Conservation (phyloP, 2,888 invertebrate species). For the Ornithoptera priamus region DNA sequence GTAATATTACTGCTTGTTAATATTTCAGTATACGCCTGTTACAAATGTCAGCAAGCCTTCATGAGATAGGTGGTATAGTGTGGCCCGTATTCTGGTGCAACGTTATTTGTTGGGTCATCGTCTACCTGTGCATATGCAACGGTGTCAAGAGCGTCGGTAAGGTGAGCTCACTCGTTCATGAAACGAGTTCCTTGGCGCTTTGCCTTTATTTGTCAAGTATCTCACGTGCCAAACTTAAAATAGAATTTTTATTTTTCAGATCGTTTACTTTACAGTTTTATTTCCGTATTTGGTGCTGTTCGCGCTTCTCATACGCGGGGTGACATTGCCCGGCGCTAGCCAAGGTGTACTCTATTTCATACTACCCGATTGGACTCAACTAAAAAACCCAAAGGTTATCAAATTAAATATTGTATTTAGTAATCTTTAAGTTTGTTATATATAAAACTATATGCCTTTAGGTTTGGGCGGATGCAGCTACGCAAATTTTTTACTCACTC, state of each 20-base stretch:
- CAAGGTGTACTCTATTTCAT: conserved; percentile 88
- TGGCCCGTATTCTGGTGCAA: conserved; percentile 90
- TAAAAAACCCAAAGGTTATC: conserved; percentile 85
- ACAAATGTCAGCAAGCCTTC: conserved; percentile 86
- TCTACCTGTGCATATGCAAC: conserved; percentile 91
- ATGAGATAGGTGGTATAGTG: conserved; percentile 87
- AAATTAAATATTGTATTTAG: not conserved
- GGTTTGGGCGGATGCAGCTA: conserved; percentile 96
- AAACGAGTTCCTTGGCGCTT: conserved; percentile 44
- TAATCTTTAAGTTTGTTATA: not conserved
- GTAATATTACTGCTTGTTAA: not conserved
- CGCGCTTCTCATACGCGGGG: conserved; percentile 86
- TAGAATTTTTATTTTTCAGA: conserved; percentile 55
- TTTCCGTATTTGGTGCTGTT: conserved; percentile 89
- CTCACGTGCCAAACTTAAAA: conserved; percentile 33
- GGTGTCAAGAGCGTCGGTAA: conserved; percentile 94
- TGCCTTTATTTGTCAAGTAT: conserved; percentile 42
- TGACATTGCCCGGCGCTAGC: conserved; percentile 89
- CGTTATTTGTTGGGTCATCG: conserved; percentile 87
- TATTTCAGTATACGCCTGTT: conserved; percentile 87
- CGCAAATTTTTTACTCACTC: conserved; percentile 95
- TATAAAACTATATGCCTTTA: conserved; percentile 46
- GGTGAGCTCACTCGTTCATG: conserved; percentile 62
- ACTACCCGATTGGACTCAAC: conserved; percentile 87
- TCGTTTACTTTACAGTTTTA: conserved; percentile 92